These are phyloP conservation scores for Caenorhabditis sulstoni DNA, from an alignment of 2,888 invertebrate genomes.

Conservation along the genomic window DNA sequence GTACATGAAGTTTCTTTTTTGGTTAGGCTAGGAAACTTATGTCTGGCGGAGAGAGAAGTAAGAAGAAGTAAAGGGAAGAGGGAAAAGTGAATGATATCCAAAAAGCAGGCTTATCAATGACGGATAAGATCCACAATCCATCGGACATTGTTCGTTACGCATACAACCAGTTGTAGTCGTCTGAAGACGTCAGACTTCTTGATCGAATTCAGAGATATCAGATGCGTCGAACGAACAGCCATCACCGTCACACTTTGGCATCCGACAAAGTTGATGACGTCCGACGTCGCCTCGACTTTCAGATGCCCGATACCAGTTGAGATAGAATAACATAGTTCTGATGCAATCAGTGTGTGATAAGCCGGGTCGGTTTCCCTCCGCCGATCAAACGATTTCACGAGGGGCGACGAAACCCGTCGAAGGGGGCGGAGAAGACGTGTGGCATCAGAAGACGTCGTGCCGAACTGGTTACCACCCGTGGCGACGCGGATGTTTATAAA, in stretches of 20 bases:
- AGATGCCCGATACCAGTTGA: conserved; percentile 3
- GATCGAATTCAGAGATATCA: conserved; percentile 3
- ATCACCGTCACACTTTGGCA: conserved; percentile 18
- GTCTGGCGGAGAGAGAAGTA: too few species aligned
- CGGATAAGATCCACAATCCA: conserved; percentile 8
- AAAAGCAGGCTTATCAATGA: conserved; percentile 4
- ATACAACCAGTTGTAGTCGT: conserved; percentile 11
- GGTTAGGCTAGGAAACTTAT: too few species aligned
- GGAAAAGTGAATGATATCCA: conserved; percentile 6
- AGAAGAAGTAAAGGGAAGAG: neutral
- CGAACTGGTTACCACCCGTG: conserved; percentile 35
- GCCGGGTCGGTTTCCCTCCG: conserved; percentile 36
- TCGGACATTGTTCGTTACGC: too few species aligned
- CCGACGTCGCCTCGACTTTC: neutral
- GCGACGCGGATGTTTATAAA: conserved; percentile 31
- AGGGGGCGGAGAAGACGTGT: conserved; percentile 23
- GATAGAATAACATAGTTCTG: conserved; percentile 24
- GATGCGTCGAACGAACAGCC: neutral
- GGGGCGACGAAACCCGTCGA: conserved; percentile 22
- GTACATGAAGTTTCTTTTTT: conserved; percentile 22
- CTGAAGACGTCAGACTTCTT: conserved; percentile 7
- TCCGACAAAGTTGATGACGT: neutral
- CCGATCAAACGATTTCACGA: conserved; percentile 18
- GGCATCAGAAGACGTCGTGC: neutral
- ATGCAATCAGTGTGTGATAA: conserved; percentile 51